These are phyloP conservation scores for Climacteris rufus DNA, from an alignment of 2,113 vertebrate species.

Conservation along the genomic window DNA sequence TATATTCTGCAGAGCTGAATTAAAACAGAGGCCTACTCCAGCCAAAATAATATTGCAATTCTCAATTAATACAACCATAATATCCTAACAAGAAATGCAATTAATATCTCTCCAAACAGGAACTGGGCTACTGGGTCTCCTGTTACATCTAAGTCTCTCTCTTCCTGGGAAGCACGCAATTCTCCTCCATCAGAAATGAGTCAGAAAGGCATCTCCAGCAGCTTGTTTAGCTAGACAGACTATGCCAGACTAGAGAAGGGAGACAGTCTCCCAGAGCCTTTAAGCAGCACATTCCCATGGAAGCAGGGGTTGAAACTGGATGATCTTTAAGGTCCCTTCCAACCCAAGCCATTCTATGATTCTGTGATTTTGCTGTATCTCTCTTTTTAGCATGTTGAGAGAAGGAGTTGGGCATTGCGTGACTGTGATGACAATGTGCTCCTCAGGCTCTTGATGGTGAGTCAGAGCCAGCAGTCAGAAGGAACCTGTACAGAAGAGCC, in stretches of 20 bases:
- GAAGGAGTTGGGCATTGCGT: not conserved
- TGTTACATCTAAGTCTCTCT: not conserved
- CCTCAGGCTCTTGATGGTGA: not conserved
- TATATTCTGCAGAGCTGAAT: not conserved
- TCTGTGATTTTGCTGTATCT: not conserved
- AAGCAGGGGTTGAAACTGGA: not conserved
- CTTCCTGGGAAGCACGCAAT: not conserved
- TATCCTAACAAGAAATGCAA: not conserved
- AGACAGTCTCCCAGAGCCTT: not conserved
- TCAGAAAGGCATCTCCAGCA: not conserved
- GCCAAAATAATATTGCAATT: not conserved
- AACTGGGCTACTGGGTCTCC: not conserved
- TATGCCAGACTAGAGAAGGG: not conserved
- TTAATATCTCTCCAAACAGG: not conserved
- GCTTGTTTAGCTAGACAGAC: not conserved
- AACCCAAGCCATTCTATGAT: not conserved
- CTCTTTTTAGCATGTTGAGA: not conserved
- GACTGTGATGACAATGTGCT: not conserved
- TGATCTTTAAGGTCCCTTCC: not conserved
- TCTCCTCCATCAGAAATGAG: not conserved
- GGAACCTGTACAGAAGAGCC: not conserved
- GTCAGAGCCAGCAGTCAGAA: not conserved
- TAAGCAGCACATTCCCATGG: not conserved
- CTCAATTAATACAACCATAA: not conserved
- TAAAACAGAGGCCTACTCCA: not conserved